Evolutionary conservation across 2,113 vertebrate species (phyloP).

Genomic region (Neodon shergylaensis): DNA sequence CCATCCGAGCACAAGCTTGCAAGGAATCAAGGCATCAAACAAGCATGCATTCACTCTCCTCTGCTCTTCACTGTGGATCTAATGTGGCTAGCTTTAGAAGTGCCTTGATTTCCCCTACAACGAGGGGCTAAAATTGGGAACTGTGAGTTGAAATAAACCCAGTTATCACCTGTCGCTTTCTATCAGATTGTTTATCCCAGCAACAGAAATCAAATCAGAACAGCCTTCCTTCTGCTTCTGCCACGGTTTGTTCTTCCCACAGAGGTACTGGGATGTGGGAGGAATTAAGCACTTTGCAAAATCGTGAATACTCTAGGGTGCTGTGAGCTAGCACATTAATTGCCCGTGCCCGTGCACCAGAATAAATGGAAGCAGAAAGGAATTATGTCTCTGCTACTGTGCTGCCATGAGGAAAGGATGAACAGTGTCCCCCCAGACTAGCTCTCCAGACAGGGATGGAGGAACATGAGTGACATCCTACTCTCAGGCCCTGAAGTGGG

Average conservation of each 20-base stretch:
- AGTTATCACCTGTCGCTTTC: neutral
- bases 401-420: neutral
- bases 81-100: neutral
- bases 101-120: neutral
- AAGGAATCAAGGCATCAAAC: neutral
- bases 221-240: neutral
- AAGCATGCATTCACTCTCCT: neutral
- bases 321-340: neutral
- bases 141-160: neutral
- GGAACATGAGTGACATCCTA: neutral
- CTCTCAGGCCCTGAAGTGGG: neutral
- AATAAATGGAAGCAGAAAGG: slow-evolving; percentile 25
- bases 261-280: neutral
- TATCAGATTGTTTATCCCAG: neutral
- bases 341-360: neutral
- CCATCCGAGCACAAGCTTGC: neutral
- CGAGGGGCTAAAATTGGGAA: too few species aligned
- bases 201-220: neutral
- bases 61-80: neutral
- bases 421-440: neutral
- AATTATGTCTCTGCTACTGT: neutral
- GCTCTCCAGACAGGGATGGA: slow-evolving; percentile 33
- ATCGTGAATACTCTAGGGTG: neutral
- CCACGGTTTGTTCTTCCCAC: neutral
- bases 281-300: neutral